Evolutionary conservation across 2,888 invertebrate species (phyloP).

Genomic region (Pachycephus smyrnensis): DNA sequence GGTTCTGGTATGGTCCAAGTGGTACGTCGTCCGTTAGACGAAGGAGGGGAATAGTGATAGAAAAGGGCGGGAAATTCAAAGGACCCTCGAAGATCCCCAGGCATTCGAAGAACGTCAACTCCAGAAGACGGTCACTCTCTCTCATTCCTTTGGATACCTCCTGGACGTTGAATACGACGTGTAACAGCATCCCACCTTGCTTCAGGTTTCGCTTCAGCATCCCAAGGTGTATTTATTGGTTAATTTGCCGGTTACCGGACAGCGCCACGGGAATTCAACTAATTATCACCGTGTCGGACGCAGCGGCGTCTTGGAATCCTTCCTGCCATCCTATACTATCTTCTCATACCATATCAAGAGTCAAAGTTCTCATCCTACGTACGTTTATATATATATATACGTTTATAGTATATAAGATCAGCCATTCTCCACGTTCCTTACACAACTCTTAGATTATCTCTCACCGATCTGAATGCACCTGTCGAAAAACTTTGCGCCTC

Average conservation of each 20-base stretch:
- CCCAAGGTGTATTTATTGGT: conserved; percentile 20
- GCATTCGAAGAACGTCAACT: conserved; percentile 12
- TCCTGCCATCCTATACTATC: conserved; percentile 3
- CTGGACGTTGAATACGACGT: background rate
- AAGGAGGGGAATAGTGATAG: too few relatives aligned
- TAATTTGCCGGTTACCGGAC: conserved; percentile 20
- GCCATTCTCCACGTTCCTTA: too few relatives aligned
- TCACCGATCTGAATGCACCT: too few relatives aligned
- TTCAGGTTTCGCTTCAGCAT: conserved; percentile 7
- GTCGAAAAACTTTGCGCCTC: too few relatives aligned
- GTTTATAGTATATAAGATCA: too few relatives aligned
- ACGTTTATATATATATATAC: too few relatives aligned
- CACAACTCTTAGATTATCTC: too few relatives aligned
- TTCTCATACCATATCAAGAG: too few relatives aligned
- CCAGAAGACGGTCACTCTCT: background rate
- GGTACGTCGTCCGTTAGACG: too few relatives aligned
- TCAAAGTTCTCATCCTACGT: too few relatives aligned
- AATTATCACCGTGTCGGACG: conserved; percentile 18
- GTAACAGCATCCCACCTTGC: conserved; percentile 6
- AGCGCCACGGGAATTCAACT: conserved; percentile 18
- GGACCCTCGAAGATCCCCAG: background rate
- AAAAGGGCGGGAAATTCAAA: too few relatives aligned
- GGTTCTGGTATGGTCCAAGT: too few relatives aligned
- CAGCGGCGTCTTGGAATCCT: conserved; percentile 14
- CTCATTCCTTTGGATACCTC: background rate